phyloP scores from a whole-genome alignment of 2,797 vertebrate species.

The Luscinia luscinia region DNA sequence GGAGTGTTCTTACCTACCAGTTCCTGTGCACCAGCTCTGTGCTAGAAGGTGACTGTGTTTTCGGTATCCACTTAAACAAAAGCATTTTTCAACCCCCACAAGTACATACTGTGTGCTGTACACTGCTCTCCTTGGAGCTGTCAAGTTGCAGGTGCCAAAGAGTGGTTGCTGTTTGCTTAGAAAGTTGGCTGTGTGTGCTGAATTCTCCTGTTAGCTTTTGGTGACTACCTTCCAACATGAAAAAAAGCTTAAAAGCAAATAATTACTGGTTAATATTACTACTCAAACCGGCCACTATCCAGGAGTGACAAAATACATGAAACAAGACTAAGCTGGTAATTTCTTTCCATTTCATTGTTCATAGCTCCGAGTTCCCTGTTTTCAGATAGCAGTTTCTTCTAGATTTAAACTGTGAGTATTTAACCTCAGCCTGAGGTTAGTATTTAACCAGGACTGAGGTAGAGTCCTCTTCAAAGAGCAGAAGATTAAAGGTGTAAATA shows the following conservation, averaged over 20 bases:
- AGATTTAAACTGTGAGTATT: slow-evolving; percentile 4
- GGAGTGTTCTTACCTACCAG: slow-evolving; percentile 4
- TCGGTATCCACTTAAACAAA: background rate
- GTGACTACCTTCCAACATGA: background rate
- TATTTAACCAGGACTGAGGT: background rate
- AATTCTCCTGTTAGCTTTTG: background rate
- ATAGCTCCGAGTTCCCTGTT: background rate
- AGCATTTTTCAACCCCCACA: background rate
- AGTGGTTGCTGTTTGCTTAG: background rate
- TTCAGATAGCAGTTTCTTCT: slow-evolving; percentile 1
- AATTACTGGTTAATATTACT: background rate
- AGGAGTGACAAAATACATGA: background rate
- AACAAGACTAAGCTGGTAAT: background rate
- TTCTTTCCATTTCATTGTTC: slow-evolving; percentile 16
- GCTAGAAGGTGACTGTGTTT: background rate
- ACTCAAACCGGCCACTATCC: background rate
- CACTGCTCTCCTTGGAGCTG: background rate
- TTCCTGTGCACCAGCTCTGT: background rate
- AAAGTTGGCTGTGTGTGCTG: background rate
- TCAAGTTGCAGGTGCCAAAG: background rate
- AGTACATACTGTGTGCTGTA: background rate
- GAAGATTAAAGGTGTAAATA: background rate
- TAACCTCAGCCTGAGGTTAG: background rate
- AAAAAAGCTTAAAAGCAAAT: background rate
- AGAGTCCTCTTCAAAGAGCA: background rate